Base-by-base conservation (phyloP, 1,140 invertebrate species). In the Bombus picipes region DNA sequence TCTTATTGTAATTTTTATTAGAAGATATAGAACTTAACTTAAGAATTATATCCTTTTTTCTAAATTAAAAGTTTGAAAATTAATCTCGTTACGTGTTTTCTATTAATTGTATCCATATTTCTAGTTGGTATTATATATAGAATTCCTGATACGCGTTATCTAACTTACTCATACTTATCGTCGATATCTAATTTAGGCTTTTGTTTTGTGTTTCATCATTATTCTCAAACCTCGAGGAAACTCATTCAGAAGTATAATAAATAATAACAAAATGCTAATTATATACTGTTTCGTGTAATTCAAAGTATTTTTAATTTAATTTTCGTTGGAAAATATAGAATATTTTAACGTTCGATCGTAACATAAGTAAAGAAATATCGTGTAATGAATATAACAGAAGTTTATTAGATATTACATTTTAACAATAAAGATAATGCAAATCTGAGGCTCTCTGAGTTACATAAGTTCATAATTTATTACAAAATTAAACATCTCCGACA, bases 341-440 rank as follows among this genome's bases (percentile, higher is more conserved):
- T 18, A 32, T 39, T 15, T 34, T 22, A 18, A 34, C 9, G 62
- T 65, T 6, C 9, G 47, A n/a, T 34, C 34, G 25, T 28, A 32
- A 13, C 25, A 6, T 53, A 53, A 53, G 5, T 57, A 47, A 79
- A 72, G n/a, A 9, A 39, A 39, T 65, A 9, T 53, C n/a, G 81
- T 80, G 53, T 59, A 79, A 89, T 89, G 79, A 73, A 80, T 89
- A 83, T 86, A 89, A 89, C 87, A 89, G 87, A 89, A 89, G 81
- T 89, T 89, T 89, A 89, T 89, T 89, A 88, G 84, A 89, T 81
- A 88, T 89, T 89, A 89, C 83, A 89, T 65, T 81, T 89, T 89
- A 89, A 89, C 88, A 89, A 89, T 89, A 86, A 89, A 89, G 75
- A 78, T 79, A 85, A 88, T 85, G 88, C 75, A 89, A 89, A 89